phyloP scores from a whole-genome alignment of 2,113 vertebrate species.

The Petroica traversi region DNA sequence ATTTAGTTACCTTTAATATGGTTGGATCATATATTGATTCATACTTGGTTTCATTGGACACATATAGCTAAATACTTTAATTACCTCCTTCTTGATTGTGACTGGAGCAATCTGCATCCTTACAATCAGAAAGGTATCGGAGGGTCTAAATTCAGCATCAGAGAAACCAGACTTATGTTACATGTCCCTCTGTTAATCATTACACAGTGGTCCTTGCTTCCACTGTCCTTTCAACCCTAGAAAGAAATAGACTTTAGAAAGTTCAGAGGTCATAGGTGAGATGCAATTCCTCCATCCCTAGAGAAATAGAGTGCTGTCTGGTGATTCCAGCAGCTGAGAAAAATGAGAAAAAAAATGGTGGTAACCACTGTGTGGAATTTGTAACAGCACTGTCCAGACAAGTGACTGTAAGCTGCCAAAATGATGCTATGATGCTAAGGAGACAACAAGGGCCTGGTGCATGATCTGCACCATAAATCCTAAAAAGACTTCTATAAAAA shows the following conservation, averaged over 20 bases:
- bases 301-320: not conserved
- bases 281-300: not conserved
- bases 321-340: not conserved
- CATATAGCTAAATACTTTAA: not conserved
- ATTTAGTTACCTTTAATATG: not conserved
- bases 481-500: not conserved
- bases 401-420: not conserved
- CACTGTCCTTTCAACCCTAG: not conserved
- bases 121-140: not conserved
- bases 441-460: not conserved
- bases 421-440: not conserved
- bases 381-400: not conserved
- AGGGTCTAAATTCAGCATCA: not conserved
- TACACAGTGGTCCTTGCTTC: not conserved
- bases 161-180: not conserved
- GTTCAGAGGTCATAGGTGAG: not conserved
- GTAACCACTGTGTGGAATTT: not conserved
- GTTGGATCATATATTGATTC: not conserved
- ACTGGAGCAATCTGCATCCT: not conserved
- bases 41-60: not conserved
- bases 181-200: not conserved
- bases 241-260: not conserved
- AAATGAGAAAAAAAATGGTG: not conserved
- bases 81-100: not conserved
- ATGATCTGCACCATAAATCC: not conserved